A percentile compares a stretch with the other conserved stretches of the same genome.
phyloP scores from a whole-genome alignment of 2,888 invertebrate species.

The Stenichneumon culpator region DNA sequence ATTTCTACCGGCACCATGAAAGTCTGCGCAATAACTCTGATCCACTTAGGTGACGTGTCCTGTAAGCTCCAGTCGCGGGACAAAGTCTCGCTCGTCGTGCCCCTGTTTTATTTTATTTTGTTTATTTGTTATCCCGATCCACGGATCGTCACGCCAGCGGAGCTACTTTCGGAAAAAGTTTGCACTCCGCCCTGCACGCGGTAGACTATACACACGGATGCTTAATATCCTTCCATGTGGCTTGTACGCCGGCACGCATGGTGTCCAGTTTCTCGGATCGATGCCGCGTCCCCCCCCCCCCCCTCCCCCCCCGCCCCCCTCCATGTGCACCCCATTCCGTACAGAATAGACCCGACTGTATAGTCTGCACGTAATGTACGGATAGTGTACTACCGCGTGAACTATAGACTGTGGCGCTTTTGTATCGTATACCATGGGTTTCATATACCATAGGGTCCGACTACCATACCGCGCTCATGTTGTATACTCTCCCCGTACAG shows the following conservation, averaged over 20 bases:
- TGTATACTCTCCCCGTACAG: conserved; percentile 13
- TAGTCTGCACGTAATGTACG: conserved; percentile 31
- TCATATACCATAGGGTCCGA: not conserved
- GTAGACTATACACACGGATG: conserved; percentile 11
- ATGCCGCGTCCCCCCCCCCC: conserved; percentile 47
- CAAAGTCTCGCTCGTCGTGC: not conserved
- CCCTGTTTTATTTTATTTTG: not conserved
- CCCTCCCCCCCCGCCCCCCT: conserved; percentile 32
- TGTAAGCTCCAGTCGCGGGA: not conserved
- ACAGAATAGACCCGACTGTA: conserved; percentile 55
- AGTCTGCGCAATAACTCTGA: too few species aligned
- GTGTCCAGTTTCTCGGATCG: conserved; percentile 69
- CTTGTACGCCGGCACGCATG: conserved; percentile 59
- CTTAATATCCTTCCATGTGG: conserved; percentile 45
- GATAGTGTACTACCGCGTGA: conserved; percentile 38
- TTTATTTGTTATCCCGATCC: conserved; percentile 23
- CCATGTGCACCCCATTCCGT: conserved; percentile 46
- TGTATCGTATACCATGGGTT: conserved; percentile 24
- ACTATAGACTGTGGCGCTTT: conserved; percentile 13
- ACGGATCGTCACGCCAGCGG: conserved; percentile 22
- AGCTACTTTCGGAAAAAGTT: conserved; percentile 16
- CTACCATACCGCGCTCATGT: not conserved
- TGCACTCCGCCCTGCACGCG: not conserved
- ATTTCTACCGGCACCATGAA: too few species aligned
- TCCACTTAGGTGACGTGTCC: not conserved